Evolutionary conservation across 1,140 invertebrate species (phyloP).

Genomic region (Plectrocnemia conspersa): DNA sequence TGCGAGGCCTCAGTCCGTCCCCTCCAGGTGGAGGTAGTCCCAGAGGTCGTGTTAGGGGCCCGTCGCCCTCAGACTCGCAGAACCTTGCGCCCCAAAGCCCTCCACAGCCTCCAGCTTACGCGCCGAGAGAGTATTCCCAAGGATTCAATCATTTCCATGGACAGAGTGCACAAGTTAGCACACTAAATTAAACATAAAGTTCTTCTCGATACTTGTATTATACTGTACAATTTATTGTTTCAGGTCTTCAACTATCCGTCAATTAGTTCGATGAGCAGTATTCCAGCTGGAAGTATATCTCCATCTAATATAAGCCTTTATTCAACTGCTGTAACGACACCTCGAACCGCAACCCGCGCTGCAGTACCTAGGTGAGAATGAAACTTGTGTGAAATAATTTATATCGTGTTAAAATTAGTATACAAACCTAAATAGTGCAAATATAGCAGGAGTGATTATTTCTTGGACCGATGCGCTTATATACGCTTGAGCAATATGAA

Average conservation of each 20-base stretch:
- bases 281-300: slow-evolving; percentile 47
- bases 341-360: slow-evolving; percentile 58
- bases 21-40: slow-evolving; percentile 46
- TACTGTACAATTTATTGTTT: slow-evolving; percentile 31
- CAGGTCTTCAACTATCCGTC: slow-evolving; percentile 79
- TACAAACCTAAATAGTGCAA: no score
- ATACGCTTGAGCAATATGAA: no score
- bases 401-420: no score
- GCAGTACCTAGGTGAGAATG: slow-evolving; percentile 35
- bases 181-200: not conserved
- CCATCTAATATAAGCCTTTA: slow-evolving; percentile 86
- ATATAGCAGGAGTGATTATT: no score
- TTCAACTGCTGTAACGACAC: slow-evolving; percentile 71
- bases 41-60: slow-evolving; percentile 26
- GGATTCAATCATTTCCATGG: slow-evolving; percentile 87
- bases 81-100: slow-evolving; percentile 41
- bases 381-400: no score
- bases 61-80: slow-evolving; percentile 14
- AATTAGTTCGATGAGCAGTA: slow-evolving; percentile 36
- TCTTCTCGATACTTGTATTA: not conserved
- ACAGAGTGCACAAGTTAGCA: slow-evolving; percentile 79
- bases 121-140: slow-evolving; percentile 57
- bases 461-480: no score
- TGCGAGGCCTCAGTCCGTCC: slow-evolving; percentile 45
- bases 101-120: slow-evolving; percentile 53